A percentile compares a stretch with the other conserved stretches of the same genome.
Conservation (phyloP, 2,797 vertebrate genomes). For the Acropternis orthonyx region DNA sequence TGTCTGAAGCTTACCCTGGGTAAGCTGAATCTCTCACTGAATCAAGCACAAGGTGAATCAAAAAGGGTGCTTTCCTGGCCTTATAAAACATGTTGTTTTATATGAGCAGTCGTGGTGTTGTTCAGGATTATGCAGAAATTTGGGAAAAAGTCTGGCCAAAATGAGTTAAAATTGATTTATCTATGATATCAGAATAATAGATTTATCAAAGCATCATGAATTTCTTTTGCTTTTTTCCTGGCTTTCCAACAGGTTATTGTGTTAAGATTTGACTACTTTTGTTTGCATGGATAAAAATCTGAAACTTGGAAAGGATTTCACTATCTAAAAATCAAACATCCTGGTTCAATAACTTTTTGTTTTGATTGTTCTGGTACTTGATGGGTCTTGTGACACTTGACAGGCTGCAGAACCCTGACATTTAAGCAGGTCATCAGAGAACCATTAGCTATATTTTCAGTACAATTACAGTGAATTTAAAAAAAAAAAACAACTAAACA, state of each 20-base stretch:
- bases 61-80: not conserved
- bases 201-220: not conserved
- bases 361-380: not conserved
- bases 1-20: not conserved
- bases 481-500: not conserved
- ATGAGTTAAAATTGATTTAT: not conserved
- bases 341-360: not conserved
- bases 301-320: not conserved
- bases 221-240: not conserved
- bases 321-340: not conserved
- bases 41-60: not conserved
- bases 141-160: not conserved
- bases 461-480: not conserved
- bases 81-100: not conserved
- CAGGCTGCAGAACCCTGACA: not conserved
- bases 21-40: not conserved
- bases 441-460: not conserved
- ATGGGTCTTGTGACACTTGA: not conserved
- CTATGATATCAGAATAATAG: not conserved
- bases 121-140: not conserved
- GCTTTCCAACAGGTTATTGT: not conserved
- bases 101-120: accelerated
- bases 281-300: not conserved
- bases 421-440: not conserved
- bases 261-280: not conserved